phyloP scores from a whole-genome alignment of 2,888 invertebrate species.

The Volucella bombylans region DNA sequence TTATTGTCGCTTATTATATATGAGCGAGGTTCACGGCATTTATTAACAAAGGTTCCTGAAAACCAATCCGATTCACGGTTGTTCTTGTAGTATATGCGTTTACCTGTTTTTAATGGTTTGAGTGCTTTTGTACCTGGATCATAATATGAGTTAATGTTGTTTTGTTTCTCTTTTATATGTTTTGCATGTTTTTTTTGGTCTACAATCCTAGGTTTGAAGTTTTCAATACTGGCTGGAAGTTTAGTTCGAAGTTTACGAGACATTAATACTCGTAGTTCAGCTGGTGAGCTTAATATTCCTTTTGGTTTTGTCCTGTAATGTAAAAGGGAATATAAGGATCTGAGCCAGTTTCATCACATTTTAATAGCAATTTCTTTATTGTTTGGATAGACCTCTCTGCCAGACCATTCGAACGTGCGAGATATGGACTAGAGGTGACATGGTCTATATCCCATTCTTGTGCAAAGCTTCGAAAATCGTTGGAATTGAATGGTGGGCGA shows the following conservation, averaged over 20 bases:
- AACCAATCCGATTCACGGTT: too few species aligned
- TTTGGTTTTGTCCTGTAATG: conserved; percentile 43
- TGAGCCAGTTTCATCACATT: conserved; percentile 38
- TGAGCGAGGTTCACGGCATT: too few species aligned
- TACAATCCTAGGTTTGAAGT: not conserved
- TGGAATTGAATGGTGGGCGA: conserved; percentile 55
- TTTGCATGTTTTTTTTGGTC: too few species aligned
- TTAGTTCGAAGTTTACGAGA: conserved; percentile 56
- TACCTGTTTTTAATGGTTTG: too few species aligned
- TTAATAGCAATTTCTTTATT: conserved; percentile 54
- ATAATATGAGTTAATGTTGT: not conserved
- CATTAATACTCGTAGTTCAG: conserved; percentile 63
- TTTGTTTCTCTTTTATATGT: not conserved
- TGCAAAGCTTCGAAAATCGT: conserved; percentile 46
- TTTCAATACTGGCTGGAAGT: conserved; percentile 2
- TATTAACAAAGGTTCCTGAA: too few species aligned
- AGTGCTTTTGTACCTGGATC: not conserved
- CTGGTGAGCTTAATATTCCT: conserved; percentile 33
- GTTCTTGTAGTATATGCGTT: too few species aligned
- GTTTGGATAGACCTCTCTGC: conserved; percentile 67
- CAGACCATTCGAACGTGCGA: conserved; percentile 69
- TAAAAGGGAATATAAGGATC: conserved; percentile 52
- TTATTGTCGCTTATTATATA: too few species aligned
- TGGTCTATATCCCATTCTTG: conserved; percentile 62
- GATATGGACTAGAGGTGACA: conserved; percentile 65